phyloP scores from a whole-genome alignment of 2,797 vertebrate genomes.

The Sphaeramia orbicularis region DNA sequence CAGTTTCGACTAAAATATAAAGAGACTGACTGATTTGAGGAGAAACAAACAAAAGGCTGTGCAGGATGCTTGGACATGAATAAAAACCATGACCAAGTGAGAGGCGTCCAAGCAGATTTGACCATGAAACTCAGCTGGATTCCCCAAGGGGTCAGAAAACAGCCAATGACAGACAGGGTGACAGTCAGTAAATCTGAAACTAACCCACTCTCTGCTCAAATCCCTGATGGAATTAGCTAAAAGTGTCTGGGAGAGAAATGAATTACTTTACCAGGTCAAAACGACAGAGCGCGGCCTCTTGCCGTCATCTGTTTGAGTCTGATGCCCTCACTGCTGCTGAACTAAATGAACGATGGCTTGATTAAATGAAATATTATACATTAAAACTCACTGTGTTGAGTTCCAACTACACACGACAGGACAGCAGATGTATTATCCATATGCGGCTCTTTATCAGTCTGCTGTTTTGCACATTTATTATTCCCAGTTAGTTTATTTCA shows the following conservation, averaged over 20 bases:
- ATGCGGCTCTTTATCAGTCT: not conserved
- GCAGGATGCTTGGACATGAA: conserved; percentile 38
- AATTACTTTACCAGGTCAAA: conserved; percentile 60
- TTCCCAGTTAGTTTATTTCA: conserved; percentile 29
- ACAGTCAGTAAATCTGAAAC: conserved; percentile 56
- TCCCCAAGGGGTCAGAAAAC: conserved; percentile 33
- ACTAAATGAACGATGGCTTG: not conserved
- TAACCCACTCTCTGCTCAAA: conserved; percentile 30
- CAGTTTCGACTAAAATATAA: not conserved
- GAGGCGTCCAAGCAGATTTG: conserved; percentile 35
- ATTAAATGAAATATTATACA: not conserved
- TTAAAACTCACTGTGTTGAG: too few species aligned
- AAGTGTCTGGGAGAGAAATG: conserved; percentile 55
- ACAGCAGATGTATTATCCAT: not conserved
- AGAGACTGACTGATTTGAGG: not conserved
- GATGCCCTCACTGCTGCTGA: conserved; percentile 19
- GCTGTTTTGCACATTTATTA: conserved; percentile 38
- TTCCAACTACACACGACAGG: not conserved
- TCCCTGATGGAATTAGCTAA: conserved; percentile 69
- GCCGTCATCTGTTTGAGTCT: conserved; percentile 20
- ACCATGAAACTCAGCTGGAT: conserved; percentile 45
- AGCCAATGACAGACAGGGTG: conserved; percentile 45
- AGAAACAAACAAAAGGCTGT: conserved; percentile 29
- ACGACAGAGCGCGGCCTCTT: conserved; percentile 19
- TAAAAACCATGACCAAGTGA: conserved; percentile 21